Evolutionary conservation across 2,888 invertebrate genomes (phyloP), one percentile per base, ranked within the genome.

Genomic region (Agrilus cyanescens): DNA sequence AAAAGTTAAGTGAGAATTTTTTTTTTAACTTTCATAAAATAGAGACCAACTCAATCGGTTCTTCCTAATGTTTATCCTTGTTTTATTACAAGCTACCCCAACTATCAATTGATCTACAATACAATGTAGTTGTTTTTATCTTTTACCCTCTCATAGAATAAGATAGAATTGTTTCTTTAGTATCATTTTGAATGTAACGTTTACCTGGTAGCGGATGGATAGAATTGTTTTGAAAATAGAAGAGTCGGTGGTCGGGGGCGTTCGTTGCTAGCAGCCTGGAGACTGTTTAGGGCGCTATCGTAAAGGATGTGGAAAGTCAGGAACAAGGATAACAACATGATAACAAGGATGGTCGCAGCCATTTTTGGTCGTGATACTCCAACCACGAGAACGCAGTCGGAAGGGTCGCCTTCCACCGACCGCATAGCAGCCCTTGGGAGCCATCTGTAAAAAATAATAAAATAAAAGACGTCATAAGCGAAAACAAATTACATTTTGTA

Each of bases 281-380:
- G 75, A 59, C 83, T 85, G 67, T 84, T 85, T 39, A 86, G 75
- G 41, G 86, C 86, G 63, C 85, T 85, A 70, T 87, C 86, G 71
- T 86, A 86, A 46, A 86, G 76, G 58, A 86, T 80, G 63, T 86
- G 86, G 69, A 86, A 85, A 54, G 86, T 86, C 61, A 87, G 78
- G 69, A 86, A 86, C 53, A 87, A 74, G 31, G 86, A 86, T 51
- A 86, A 73, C 54, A 86, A 73, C 70, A 83, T 83, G 62, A 86
- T 80, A 57, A 83, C 81, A 53, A 86, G 75, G 66, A 86, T 79
- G 54, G 79, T 79, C 63, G 83, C 80, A 60, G 86, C 85, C 73
- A 86, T 77, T 68, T 84, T 85, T 58, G 86, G 85, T 70, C 86
- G 78, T 67, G 85, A 84, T 61, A 86, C 82, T 56, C 85, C 86